These are phyloP conservation scores for Oceanites oceanicus DNA, from an alignment of 2,113 vertebrate genomes.

Conservation along the genomic window DNA sequence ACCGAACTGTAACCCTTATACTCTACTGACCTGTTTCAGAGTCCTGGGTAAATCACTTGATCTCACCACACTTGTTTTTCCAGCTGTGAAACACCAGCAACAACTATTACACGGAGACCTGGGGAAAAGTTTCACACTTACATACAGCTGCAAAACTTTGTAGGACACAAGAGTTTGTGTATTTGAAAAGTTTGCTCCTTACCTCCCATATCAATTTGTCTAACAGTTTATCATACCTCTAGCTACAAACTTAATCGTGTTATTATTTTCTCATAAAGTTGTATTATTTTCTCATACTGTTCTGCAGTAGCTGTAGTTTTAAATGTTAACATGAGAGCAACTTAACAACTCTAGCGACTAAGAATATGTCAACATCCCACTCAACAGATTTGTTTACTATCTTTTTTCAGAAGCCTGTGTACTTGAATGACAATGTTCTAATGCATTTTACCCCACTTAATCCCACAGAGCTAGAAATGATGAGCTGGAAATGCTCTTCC, in stretches of 20 bases:
- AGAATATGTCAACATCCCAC: conserved; percentile 7
- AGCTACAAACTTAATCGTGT: neutral
- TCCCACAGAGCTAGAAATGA: neutral
- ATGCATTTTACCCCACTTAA: neutral
- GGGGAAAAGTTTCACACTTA: neutral
- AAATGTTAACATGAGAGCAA: neutral
- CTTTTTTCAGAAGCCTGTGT: neutral
- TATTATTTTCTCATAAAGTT: neutral
- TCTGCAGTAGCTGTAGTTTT: neutral
- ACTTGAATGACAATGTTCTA: neutral
- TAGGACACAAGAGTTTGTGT: neutral
- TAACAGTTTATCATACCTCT: neutral
- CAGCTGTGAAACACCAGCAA: conserved; percentile 37
- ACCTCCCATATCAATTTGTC: neutral
- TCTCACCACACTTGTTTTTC: conserved; percentile 14
- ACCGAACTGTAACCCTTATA: conserved; percentile 18
- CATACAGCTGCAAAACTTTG: neutral
- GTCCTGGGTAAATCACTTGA: conserved; percentile 29
- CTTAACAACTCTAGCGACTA: neutral
- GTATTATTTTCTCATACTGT: neutral
- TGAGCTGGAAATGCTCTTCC: neutral
- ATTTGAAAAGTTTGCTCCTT: neutral
- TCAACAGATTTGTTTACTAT: conserved; percentile 37
- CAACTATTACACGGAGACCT: neutral
- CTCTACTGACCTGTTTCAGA: conserved; percentile 3